Percentiles rank a stretch among this genome's conserved stretches.
Conservation (phyloP, 2,113 vertebrate species). For the Lota lota region DNA sequence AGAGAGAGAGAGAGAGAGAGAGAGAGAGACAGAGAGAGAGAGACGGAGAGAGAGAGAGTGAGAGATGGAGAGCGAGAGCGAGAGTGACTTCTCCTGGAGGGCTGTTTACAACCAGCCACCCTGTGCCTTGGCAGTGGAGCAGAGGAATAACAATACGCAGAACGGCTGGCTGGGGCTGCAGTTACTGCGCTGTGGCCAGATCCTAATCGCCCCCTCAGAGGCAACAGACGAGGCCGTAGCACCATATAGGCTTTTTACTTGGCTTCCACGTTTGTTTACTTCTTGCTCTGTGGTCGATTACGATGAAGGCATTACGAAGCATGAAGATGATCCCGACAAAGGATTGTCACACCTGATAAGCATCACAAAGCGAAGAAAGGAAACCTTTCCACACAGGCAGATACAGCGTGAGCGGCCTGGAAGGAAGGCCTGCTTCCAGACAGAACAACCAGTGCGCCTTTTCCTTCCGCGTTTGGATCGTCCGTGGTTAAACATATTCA, state of each 20-base stretch:
- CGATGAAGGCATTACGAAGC: slow-evolving; percentile 54
- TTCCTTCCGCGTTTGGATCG: no score
- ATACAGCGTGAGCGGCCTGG: no score
- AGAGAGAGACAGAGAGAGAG: background rate
- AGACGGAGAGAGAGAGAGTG: background rate
- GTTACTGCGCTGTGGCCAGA: slow-evolving; percentile 62
- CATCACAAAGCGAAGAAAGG: slow-evolving; percentile 6
- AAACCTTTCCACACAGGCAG: no score
- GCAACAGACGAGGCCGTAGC: no score
- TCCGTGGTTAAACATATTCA: no score
- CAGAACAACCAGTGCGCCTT: no score
- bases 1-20: no score
- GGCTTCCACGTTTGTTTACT: slow-evolving; percentile 57
- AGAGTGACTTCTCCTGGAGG: slow-evolving; percentile 27
- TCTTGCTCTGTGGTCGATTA: slow-evolving; percentile 60
- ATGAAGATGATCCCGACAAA: slow-evolving; percentile 61
- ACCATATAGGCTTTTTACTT: slow-evolving; percentile 19
- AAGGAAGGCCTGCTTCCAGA: no score
- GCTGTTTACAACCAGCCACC: slow-evolving; percentile 68
- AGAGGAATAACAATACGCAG: slow-evolving; percentile 64
- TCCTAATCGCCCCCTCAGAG: slow-evolving; percentile 52
- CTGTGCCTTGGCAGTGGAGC: slow-evolving; percentile 62
- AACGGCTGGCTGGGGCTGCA: slow-evolving; percentile 39
- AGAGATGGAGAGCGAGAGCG: slow-evolving; percentile 20
- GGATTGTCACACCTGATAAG: slow-evolving; percentile 59